phyloP scores from a whole-genome alignment of 2,797 vertebrate genomes.

The Lophius americanus region DNA sequence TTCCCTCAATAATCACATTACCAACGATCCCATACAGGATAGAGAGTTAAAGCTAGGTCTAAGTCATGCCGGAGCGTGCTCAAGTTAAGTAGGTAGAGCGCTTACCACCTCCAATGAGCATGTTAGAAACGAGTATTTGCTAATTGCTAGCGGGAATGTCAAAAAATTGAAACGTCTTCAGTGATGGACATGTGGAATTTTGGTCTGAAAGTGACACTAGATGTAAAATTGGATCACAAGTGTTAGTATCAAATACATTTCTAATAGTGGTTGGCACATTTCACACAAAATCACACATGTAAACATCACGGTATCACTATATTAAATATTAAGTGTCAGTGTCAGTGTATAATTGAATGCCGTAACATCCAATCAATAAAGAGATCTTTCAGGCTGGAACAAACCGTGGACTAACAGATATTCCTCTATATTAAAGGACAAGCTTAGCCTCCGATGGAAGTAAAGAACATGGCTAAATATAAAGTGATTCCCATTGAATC shows the following conservation, averaged over 20 bases:
- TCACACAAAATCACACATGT: not conserved
- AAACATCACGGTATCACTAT: not conserved
- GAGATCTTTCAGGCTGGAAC: conserved; percentile 4
- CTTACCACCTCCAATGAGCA: not conserved
- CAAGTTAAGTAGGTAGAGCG: not conserved
- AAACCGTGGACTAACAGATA: not conserved
- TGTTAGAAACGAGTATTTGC: not conserved
- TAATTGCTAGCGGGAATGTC: not conserved
- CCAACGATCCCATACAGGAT: too few species aligned
- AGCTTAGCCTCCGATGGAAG: too few species aligned
- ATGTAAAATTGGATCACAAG: not conserved
- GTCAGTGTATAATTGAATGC: too few species aligned
- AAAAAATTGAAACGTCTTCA: not conserved
- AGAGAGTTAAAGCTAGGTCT: too few species aligned
- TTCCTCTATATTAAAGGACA: too few species aligned
- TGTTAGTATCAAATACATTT: too few species aligned
- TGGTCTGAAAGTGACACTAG: not conserved
- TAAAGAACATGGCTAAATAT: too few species aligned
- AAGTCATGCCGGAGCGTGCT: not conserved
- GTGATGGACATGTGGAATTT: not conserved
- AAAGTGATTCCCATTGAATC: too few species aligned
- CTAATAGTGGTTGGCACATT: not conserved
- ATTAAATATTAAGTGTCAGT: too few species aligned
- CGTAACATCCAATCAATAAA: not conserved
- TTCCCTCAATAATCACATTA: too few species aligned